Evolutionary conservation across 2,888 invertebrate species (phyloP), one percentile per base, ranked within the genome.

Genomic region (Maniola hyperantus): DNA sequence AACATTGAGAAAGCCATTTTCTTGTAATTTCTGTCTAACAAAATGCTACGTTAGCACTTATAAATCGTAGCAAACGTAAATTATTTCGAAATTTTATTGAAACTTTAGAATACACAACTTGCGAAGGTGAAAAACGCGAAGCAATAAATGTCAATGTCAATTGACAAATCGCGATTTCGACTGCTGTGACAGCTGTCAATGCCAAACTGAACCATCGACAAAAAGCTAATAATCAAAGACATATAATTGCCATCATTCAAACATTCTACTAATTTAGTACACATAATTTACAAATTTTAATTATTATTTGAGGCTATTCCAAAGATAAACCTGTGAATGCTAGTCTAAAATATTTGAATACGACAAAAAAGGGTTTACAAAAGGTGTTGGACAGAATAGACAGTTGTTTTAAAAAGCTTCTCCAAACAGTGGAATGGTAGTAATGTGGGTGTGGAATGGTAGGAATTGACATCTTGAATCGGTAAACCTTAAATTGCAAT

Each of bases 1-100:
- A 91, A 85, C 83, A 88, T 87, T 6, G 92, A 92, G 68, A 91
- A 84, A 51, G 91, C 87, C 92, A 92, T 92, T 71, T 33, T 67
- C 36, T 42, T 42, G 15, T 50, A 50, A 42, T n/a, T 57, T 51
- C 57, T 68, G 36, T 46, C 20, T 44, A 50, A 55, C n/a, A 15
- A 51, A 54, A 53, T 11, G 26, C n/a, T 44, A 36, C 13, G 34
- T 58, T 44, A 44, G 2, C n/a, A 51, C 48, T 51, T 53, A 63
- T 20, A 44, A 34, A 44, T 57, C 39, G 11, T 20, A 20, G 7
- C 6, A 57, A 42, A 42, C 15, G 15, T 36, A 39, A 13, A 55
- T 39, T 13, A 55, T 20, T 55, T 55, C 55, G 55, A 18, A 55
- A 55, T 55, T 55, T 11, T 6, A 15, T 6, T 15, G 15, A 7